Conservation (phyloP, 2,797 vertebrate genomes). For the Trachops cirrhosus region DNA sequence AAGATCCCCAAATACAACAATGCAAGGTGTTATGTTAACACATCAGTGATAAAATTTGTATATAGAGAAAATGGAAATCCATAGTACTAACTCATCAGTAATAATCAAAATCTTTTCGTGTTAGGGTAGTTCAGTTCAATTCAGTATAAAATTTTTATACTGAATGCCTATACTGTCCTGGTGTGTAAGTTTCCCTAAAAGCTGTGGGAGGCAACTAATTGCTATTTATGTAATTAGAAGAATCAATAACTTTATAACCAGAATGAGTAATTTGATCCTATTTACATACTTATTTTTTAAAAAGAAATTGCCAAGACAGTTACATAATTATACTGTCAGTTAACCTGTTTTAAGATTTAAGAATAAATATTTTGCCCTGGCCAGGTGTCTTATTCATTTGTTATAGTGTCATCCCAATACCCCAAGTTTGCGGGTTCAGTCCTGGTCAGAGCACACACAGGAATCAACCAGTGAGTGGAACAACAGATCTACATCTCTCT, state of each 20-base stretch:
- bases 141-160: neutral
- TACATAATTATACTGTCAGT: neutral
- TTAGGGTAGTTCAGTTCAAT: neutral
- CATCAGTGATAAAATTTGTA: neutral
- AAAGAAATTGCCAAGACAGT: neutral
- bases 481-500: no score
- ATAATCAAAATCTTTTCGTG: neutral
- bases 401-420: no score
- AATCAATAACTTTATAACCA: neutral
- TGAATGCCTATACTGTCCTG: neutral
- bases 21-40: neutral
- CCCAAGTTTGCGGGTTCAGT: no score
- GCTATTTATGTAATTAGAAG: neutral
- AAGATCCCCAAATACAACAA: neutral
- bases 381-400: no score
- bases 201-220: neutral
- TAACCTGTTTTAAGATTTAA: constrained; percentile 11
- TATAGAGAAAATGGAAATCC: neutral
- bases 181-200: neutral
- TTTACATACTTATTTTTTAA: neutral
- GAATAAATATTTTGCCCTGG: neutral
- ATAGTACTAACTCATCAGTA: neutral
- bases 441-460: no score
- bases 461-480: no score
- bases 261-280: neutral